A percentile compares a stretch with the other conserved stretches of the same genome.
Conservation (phyloP, 1,140 invertebrate genomes). For the Pectinophora gossypiella region DNA sequence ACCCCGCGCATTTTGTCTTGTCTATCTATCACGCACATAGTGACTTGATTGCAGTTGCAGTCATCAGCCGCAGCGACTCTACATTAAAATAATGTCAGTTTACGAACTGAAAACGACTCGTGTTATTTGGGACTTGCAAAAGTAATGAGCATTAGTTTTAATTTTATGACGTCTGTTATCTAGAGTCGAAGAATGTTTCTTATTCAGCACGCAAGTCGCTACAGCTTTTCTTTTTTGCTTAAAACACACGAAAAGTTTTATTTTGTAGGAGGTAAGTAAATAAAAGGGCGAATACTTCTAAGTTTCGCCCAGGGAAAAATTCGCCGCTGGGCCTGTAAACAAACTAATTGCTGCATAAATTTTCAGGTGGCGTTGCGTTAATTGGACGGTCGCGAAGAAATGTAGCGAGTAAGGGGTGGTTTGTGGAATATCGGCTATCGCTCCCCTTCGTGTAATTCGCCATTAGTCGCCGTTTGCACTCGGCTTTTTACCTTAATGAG, state of each 20-base stretch:
- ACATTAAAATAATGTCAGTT: too few species aligned
- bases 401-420: neutral
- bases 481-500: conserved; percentile 75
- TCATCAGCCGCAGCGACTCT: too few species aligned
- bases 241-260: too few species aligned
- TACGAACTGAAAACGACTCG: too few species aligned
- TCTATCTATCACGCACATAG: conserved; percentile 5
- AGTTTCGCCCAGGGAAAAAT: neutral
- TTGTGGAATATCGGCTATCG: neutral
- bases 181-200: too few species aligned
- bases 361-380: conserved; percentile 3
- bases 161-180: too few species aligned
- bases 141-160: too few species aligned
- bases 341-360: conserved; percentile 3
- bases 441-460: conserved; percentile 72
- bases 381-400: neutral
- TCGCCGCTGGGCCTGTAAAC: neutral
- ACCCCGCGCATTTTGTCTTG: conserved; percentile 19
- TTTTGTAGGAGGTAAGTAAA: neutral
- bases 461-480: conserved; percentile 72
- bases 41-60: conserved; percentile 20
- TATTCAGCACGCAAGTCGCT: too few species aligned
- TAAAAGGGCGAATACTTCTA: too few species aligned
- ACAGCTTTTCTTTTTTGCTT: too few species aligned
- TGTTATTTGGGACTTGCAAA: too few species aligned